A percentile compares a stretch with the other conserved stretches of the same genome.
Conservation (phyloP, 2,888 invertebrate species). For the Phlogophora meticulosa region DNA sequence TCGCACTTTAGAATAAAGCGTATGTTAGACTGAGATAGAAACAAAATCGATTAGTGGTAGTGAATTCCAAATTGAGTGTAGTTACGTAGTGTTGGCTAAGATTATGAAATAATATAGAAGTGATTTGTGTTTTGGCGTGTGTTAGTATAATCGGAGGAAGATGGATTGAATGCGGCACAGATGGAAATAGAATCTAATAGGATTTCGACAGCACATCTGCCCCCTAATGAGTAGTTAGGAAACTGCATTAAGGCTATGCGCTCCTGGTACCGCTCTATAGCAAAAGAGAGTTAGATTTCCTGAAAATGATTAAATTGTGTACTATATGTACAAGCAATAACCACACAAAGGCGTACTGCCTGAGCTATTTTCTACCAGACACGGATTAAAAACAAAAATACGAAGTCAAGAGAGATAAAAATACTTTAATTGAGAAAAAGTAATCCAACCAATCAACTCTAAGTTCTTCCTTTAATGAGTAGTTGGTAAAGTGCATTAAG, state of each 20-base stretch:
- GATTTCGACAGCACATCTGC: conserved; percentile 11
- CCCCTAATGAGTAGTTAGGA: conserved; percentile 19
- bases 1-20: conserved; percentile 21
- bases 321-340: too few relatives aligned
- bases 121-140: conserved; percentile 47
- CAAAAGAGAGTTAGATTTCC: too few relatives aligned
- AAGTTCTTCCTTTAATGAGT: conserved; percentile 19
- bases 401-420: too few relatives aligned
- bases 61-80: conserved; percentile 46
- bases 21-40: conserved; percentile 42
- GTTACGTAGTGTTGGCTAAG: conserved; percentile 31
- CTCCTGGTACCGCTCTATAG: conserved; percentile 46
- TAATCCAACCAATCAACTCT: too few relatives aligned
- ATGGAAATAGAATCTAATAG: conserved; percentile 35
- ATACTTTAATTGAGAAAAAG: too few relatives aligned
- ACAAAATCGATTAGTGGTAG: conserved; percentile 26
- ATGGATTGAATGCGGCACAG: conserved; percentile 14
- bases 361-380: too few relatives aligned
- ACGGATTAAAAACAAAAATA: too few relatives aligned
- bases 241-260: conserved; percentile 24
- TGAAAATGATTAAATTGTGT: conserved; percentile 18
- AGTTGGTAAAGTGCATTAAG: conserved; percentile 20
- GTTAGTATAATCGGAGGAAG: conserved; percentile 19
- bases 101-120: conserved; percentile 54
- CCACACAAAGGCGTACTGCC: too few relatives aligned